Evolutionary conservation across 2,113 vertebrate genomes (phyloP).

Genomic region (Aptenodytes forsteri): DNA sequence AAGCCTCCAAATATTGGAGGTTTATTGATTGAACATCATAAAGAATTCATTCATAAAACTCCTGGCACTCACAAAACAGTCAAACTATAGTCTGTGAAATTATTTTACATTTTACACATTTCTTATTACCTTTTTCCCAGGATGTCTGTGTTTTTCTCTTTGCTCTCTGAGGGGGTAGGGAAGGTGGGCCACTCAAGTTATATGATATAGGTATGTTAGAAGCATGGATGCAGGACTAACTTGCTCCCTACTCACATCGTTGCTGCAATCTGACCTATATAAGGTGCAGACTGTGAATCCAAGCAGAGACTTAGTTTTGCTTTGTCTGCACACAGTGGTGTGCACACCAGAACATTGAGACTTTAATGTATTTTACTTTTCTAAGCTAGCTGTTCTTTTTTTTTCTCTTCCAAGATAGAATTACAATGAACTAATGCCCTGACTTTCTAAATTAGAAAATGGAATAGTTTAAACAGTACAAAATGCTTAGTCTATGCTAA

Average conservation of each 20-base stretch:
- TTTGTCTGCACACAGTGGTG: not conserved
- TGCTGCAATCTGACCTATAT: not conserved
- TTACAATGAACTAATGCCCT: not conserved
- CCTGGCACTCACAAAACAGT: not conserved
- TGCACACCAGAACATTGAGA: not conserved
- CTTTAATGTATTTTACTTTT: not conserved
- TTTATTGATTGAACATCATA: not conserved
- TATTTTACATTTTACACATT: not conserved
- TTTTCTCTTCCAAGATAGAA: not conserved
- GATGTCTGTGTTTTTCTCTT: not conserved
- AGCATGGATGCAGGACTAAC: not conserved
- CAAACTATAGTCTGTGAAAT: not conserved
- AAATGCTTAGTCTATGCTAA: not conserved
- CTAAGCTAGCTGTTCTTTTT: not conserved
- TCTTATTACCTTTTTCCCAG: not conserved
- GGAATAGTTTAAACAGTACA: not conserved
- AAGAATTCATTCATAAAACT: slow-evolving; percentile 10
- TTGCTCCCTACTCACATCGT: not conserved
- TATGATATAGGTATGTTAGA: not conserved
- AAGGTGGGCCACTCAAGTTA: not conserved
- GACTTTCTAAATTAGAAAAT: not conserved
- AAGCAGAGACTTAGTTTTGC: not conserved
- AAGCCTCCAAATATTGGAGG: not conserved
- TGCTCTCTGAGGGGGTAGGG: not conserved
- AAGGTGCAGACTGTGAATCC: not conserved